Base-by-base conservation (phyloP, 2,113 vertebrate genomes). In the Leucosticte australis region DNA sequence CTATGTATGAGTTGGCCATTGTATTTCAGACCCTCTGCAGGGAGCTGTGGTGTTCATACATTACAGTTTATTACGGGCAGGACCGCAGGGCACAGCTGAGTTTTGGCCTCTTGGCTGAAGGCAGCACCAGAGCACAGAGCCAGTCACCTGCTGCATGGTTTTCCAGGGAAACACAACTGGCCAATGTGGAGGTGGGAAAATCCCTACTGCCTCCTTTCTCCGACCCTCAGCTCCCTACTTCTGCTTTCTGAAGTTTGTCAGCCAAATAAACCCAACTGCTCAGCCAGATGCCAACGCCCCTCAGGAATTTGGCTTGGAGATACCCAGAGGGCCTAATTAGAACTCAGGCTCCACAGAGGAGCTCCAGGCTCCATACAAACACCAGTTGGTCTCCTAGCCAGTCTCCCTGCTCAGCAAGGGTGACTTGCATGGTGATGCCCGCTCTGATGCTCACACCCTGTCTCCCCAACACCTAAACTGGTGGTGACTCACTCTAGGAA, bases 351-450 rank as follows among this genome's bases (percentile, higher is more conserved):
- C 50, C 68, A 39, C 2, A 3, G 50, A 80, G 59, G 30, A 59
- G 62, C 9, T 60, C 31, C 41, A 44, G 44, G 33, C 46, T 90
- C 57, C 1, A 2, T 8, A 82, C 31, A 59, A 81, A 71, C 57
- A 52, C n/a, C 10, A 30, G 30, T 1, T n/a, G 11, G 57, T 24
- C 65, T 82, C 33, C 37, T 4, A 39, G 14, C 5, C 53, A 53
- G 84, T 37, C 47, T 82, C 30, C 14, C 0, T 2, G 62, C 50
- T 78, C 56, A 67, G 35, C 35, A 42, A 67, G 33, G 62, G 71
- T 59, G 42, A 63, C 73, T 30, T 46, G 27, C 35, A 65, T 0
- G 0, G 37, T 1, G 7, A 47, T 28, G 27, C 0, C 1, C 50
- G 64, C 65, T 20, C 30, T 78, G 59, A 44, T 3, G 4, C 18